These are phyloP conservation scores for Psammodynastes pulverulentus DNA, from an alignment of 2,113 vertebrate species.

Conservation along the genomic window DNA sequence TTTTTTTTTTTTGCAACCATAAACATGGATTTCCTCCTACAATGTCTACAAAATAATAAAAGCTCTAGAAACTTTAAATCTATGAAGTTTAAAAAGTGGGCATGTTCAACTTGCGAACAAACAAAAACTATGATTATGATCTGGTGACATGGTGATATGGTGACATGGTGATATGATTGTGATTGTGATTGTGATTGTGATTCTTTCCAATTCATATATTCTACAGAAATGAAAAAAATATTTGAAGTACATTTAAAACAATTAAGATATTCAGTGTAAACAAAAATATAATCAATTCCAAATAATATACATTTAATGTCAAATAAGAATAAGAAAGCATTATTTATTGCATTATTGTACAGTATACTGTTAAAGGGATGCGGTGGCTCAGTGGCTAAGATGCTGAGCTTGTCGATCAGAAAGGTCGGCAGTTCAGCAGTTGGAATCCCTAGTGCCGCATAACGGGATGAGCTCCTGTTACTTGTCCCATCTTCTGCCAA, in stretches of 20 bases:
- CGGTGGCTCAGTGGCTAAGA: too few relatives aligned
- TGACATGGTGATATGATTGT: too few relatives aligned
- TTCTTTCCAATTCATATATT: neutral
- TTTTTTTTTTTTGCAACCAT: neutral
- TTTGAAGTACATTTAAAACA: neutral
- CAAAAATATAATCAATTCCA: neutral
- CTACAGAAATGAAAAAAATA: neutral
- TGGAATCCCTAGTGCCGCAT: too few relatives aligned
- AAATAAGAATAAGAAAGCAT: neutral
- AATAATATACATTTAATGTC: neutral
- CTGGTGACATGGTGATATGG: neutral
- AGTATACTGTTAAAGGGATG: neutral
- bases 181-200: too few relatives aligned
- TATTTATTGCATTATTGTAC: neutral
- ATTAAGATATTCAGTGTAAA: neutral
- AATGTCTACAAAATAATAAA: neutral
- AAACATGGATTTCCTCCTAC: neutral
- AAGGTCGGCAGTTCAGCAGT: too few relatives aligned
- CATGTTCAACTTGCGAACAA: neutral
- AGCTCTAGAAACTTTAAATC: neutral
- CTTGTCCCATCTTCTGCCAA: too few relatives aligned
- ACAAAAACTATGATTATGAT: neutral
- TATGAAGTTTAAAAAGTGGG: neutral
- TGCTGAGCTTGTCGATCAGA: too few relatives aligned
- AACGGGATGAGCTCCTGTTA: too few relatives aligned